Base-by-base conservation (phyloP, 2,113 vertebrate genomes). In the Alouatta palliata region DNA sequence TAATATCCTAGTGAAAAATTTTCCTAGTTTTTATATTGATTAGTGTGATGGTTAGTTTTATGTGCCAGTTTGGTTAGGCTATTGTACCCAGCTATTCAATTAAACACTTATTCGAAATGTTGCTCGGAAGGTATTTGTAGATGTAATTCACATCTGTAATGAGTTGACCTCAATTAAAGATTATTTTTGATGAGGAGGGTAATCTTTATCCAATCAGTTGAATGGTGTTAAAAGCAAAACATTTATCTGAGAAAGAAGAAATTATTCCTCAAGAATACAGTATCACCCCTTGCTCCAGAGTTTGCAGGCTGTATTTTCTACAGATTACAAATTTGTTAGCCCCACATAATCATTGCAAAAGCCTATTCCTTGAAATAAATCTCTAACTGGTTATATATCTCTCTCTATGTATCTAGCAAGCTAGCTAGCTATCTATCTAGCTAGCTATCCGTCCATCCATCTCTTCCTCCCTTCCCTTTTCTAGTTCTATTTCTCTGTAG, bases 311-410 rank as follows among this genome's bases (percentile, higher is more conserved):
- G 1, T 14, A 70, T 30, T 2, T 47, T 73, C 25, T 84, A 91
- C 0, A 64, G 17, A 87, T 52, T 81, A 88, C 13, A 37, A 81
- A 79, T 9, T 95, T 89, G 17, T 25, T 71, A 17, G 19, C 5
- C 21, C 30, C 37, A 64, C 20, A 35, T 3, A 81, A 49, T 25
- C 21, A 73, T 30, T 30, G 32, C 58, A 14, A 70, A 56, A 91
- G 35, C 21, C 13, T 52, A 61, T 83, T 89, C 23, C 84, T 89
- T 85, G 79, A 85, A 92, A 84, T 64, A 80, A 17, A 49, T 54
- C 32, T 82, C 12, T 17, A 25, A 16, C 25, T 76, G 0, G 13
- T 19, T 81, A 21, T 27, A 40, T 73, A 73, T 8, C 20, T 73
- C 8, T 40, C 32, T 56, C n/a, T 73, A n/a, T 35, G 4, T 40